Evolutionary conservation across 2,797 vertebrate species (phyloP).

Genomic region (Enteromius unitaeniatus): DNA sequence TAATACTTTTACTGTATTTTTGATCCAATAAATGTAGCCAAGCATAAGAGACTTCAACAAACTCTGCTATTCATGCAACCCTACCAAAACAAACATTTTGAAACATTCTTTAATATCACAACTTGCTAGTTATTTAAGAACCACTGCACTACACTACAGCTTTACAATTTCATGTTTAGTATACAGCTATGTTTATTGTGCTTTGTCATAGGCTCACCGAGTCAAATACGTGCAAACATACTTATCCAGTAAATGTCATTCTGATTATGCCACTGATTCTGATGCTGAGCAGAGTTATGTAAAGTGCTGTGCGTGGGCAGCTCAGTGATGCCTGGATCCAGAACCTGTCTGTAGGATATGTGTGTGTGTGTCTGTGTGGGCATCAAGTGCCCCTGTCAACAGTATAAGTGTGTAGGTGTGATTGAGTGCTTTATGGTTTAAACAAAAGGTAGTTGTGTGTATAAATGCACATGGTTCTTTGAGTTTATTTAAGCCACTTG

Average conservation of each 20-base stretch:
- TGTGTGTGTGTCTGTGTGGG: conserved; percentile 42
- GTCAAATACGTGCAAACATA: conserved; percentile 6
- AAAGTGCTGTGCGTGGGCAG: conserved; percentile 51
- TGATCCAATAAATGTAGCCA: background rate
- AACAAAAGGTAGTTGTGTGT: conserved; percentile 25
- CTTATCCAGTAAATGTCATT: conserved; percentile 32
- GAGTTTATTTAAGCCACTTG: conserved; percentile 1
- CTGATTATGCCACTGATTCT: conserved; percentile 19
- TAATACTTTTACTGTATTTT: background rate
- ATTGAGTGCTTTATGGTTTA: conserved; percentile 31
- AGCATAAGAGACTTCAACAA: background rate
- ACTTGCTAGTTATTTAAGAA: background rate
- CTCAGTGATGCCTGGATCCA: conserved; percentile 33
- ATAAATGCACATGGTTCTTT: background rate
- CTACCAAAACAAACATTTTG: background rate
- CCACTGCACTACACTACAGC: background rate
- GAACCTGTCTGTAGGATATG: conserved; percentile 43
- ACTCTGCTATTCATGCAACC: background rate
- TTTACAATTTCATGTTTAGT: background rate
- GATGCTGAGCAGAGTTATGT: conserved; percentile 40
- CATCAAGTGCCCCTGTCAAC: conserved; percentile 43
- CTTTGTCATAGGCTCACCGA: background rate
- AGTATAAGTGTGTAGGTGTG: conserved; percentile 26
- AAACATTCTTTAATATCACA: background rate
- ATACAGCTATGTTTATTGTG: background rate